These are phyloP conservation scores for Rhagophthalmus giganteus DNA, from an alignment of 2,888 invertebrate genomes.

Conservation along the genomic window DNA sequence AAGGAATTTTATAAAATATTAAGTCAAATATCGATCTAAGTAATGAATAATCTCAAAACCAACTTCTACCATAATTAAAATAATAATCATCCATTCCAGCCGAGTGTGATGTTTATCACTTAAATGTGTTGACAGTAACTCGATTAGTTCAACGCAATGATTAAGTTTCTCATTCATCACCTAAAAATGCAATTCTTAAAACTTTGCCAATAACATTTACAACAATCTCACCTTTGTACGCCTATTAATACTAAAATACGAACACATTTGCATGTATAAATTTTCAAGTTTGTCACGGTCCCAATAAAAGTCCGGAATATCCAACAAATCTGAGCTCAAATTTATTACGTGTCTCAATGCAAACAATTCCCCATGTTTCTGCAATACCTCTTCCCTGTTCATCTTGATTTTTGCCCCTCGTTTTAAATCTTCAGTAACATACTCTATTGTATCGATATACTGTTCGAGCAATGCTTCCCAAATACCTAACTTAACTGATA, in stretches of 20 bases:
- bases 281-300: constrained; percentile 87
- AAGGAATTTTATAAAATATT: constrained; percentile 2
- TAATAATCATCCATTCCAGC: constrained; percentile 97
- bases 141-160: constrained; percentile 91
- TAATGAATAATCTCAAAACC: constrained; percentile 81
- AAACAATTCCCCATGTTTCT: constrained; percentile 86
- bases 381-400: constrained; percentile 70
- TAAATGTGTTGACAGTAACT: constrained; percentile 84
- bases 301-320: constrained; percentile 98
- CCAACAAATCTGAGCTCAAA: constrained; percentile 89
- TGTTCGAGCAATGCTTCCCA: constrained; percentile 88
- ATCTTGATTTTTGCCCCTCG: constrained; percentile 71
- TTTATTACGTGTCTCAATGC: constrained; percentile 87
- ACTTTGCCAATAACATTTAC: constrained; percentile 47
- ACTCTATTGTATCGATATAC: constrained; percentile 82
- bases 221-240: constrained; percentile 86
- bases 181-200: constrained; percentile 55
- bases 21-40: constrained; percentile 62
- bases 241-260: constrained; percentile 81
- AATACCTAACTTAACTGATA: constrained; percentile 91
- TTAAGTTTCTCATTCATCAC: constrained; percentile 94
- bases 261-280: constrained; percentile 79
- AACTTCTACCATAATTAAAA: constrained; percentile 94
- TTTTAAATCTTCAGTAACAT: constrained; percentile 79
- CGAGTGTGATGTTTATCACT: constrained; percentile 91